Conservation (phyloP, 2,113 vertebrate species). For the Erpornis zantholeuca region DNA sequence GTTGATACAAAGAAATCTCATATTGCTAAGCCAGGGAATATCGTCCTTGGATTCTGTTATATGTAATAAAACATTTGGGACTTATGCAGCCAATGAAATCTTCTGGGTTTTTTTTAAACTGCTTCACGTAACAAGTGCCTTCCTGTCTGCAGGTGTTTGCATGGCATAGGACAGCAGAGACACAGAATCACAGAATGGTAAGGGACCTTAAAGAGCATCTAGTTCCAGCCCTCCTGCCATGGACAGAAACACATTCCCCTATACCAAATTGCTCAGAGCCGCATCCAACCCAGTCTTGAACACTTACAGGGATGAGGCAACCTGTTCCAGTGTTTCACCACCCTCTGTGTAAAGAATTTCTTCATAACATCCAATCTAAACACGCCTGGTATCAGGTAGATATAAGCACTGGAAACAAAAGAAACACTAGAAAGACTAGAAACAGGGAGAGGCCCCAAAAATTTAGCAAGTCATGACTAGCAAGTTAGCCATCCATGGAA, state of each 20-base stretch:
- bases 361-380: not conserved
- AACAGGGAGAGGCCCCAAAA: not conserved
- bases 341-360: not conserved
- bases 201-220: not conserved
- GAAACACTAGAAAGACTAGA: not conserved
- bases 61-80: not conserved
- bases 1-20: not conserved
- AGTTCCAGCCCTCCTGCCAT: not conserved
- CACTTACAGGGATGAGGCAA: not conserved
- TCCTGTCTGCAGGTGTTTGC: not conserved
- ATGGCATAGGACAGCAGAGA: not conserved
- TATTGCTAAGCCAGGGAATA: not conserved
- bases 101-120: not conserved
- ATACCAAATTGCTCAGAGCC: not conserved
- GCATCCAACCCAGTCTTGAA: not conserved
- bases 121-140: not conserved
- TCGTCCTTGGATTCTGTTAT: not conserved
- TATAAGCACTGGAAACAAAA: not conserved
- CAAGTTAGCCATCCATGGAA: not conserved
- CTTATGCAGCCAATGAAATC: not conserved
- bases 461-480: not conserved
- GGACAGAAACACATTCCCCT: not conserved
- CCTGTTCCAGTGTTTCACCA: not conserved
- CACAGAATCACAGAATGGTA: not conserved
- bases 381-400: accelerated